Percentiles rank a stretch among this genome's conserved stretches.
Evolutionary conservation across 1,140 invertebrate genomes (phyloP).

Genomic region (Drosophila arawakana): DNA sequence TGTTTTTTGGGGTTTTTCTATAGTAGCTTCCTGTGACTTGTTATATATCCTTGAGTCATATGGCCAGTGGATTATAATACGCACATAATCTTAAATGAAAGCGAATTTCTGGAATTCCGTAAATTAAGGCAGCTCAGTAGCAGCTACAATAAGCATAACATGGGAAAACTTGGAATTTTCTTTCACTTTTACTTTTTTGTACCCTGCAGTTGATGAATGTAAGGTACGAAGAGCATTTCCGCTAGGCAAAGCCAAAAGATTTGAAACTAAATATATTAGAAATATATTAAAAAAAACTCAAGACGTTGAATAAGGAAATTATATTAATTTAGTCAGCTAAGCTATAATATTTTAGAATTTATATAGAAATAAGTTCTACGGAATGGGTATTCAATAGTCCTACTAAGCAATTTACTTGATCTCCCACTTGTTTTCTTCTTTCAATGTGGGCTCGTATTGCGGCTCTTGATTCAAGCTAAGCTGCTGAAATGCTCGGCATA

Average conservation of each 20-base stretch:
- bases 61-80: slow-evolving; percentile 71
- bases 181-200: slow-evolving; percentile 52
- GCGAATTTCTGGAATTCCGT: slow-evolving; percentile 78
- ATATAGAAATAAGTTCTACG: no score
- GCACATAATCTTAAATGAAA: slow-evolving; percentile 72
- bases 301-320: no score
- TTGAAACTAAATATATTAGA: no score
- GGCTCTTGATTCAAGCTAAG: slow-evolving; percentile 72
- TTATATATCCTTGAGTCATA: slow-evolving; percentile 41
- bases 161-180: slow-evolving; percentile 37
- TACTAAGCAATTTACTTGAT: not conserved
- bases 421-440: slow-evolving; percentile 27
- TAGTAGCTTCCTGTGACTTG: not conserved
- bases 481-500: slow-evolving; percentile 69
- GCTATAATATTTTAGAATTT: no score
- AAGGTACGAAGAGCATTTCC: no score
- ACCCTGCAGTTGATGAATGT: slow-evolving; percentile 6
- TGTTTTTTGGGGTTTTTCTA: no score
- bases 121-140: slow-evolving; percentile 64
- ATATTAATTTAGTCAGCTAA: no score
- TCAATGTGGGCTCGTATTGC: slow-evolving; percentile 26
- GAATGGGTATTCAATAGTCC: not conserved
- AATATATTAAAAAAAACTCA: no score
- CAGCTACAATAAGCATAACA: slow-evolving; percentile 11
- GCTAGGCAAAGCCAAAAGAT: no score